Percentiles rank a stretch among this genome's conserved stretches.
These are phyloP conservation scores for Quadroppia sp. DNA, from an alignment of 2,888 invertebrate genomes.

Conservation along the genomic window DNA sequence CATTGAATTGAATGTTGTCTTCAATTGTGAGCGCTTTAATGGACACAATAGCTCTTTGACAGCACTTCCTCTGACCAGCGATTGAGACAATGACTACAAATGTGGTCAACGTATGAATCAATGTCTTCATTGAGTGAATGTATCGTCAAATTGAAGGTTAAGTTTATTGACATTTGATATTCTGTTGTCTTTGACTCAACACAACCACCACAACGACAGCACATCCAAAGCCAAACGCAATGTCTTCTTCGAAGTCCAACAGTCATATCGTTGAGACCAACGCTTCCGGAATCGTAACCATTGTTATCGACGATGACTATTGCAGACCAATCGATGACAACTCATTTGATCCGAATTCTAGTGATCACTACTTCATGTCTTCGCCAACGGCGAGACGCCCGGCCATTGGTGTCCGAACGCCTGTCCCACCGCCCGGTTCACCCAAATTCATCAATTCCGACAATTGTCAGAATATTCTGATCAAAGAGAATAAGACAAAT, in stretches of 20 bases:
- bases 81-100: no score
- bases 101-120: no score
- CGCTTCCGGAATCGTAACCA: conserved; percentile 8
- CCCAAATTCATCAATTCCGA: conserved; percentile 16
- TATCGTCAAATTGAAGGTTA: no score
- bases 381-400: background rate
- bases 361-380: background rate
- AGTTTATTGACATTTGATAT: conserved; percentile 16
- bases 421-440: background rate
- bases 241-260: background rate
- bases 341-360: background rate
- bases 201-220: background rate
- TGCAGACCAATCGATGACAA: background rate
- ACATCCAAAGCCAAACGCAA: background rate
- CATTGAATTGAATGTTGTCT: no score
- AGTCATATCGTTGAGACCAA: conserved; percentile 21
- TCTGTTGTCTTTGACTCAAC: background rate
- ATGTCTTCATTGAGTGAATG: no score
- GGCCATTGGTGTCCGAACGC: background rate
- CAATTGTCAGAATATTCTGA: background rate
- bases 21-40: no score
- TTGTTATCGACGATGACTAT: conserved; percentile 22
- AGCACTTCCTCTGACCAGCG: no score
- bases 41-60: no score
- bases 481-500: conserved; percentile 14